Evolutionary conservation across 1,140 invertebrate species (phyloP), one percentile per base, ranked within the genome.

Genomic region (Atta texana): DNA sequence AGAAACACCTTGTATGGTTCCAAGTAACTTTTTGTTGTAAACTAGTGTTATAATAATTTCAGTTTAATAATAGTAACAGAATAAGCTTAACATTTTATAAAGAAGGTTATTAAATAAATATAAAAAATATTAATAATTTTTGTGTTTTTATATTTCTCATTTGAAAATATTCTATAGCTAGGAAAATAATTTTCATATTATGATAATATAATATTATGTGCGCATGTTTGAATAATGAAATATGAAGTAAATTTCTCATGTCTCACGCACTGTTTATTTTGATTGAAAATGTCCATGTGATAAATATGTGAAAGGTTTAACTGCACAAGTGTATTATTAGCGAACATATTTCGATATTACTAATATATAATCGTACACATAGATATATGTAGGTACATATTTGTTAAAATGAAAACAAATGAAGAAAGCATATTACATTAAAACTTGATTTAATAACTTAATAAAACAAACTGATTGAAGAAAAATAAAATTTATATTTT

Each of bases 391-490:
- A 68, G 39, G 39, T 24, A 57, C 16, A 57, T 3, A 57, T 34
- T 34, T 39, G 49, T 55, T 16, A 4, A 34, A 55, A 21, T 34
- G 53, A 68, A 80, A 80, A 68, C 3, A 51, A 34, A 4, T 39
- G 28, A 1, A 6, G 21, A 64, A 49, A 77, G 59, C 57, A 57
- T 21, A 18, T 69, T 12, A 21, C 14, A 39, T 69, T 57, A 24
- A 69, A 71, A 78, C 1, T 49, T 21, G 39, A 80, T 69, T 80
- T 69, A 80, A 80, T 69, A 80, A 39, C 63, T 34, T 66, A 55
- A 72, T 55, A 55, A 72, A 72, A 66, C 61, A 31, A 80, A 53
- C n/a, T 21, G 49, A 81, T 71, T 74, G 68, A 82, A 59, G 63
- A 55, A 72, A 82, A 82, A 72, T 31, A 21, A 72, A 72, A 74